Evolutionary conservation across 2,113 vertebrate species (phyloP).

Genomic region (Callipepla squamata): DNA sequence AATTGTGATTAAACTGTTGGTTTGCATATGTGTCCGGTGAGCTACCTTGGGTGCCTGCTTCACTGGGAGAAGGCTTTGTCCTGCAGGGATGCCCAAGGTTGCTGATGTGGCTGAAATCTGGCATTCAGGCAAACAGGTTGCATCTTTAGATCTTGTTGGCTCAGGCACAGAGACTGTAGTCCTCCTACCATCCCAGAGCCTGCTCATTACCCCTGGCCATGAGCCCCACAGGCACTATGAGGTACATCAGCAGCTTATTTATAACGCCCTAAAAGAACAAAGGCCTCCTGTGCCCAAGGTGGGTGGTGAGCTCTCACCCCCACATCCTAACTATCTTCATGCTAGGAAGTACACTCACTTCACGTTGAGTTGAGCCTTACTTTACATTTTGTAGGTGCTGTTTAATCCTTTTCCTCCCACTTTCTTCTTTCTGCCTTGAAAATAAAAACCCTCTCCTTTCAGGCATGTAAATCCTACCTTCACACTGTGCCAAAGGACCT

Average conservation of each 20-base stretch:
- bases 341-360: neutral
- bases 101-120: neutral
- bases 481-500: conserved; percentile 70
- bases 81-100: neutral
- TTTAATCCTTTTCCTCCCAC: neutral
- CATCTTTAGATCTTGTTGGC: neutral
- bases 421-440: neutral
- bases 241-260: neutral
- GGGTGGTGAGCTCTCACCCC: neutral
- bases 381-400: neutral
- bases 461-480: conserved; percentile 85
- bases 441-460: conserved; percentile 18
- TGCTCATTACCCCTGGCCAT: neutral
- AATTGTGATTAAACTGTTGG: neutral
- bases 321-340: neutral
- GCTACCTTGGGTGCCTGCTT: neutral
- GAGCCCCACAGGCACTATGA: neutral
- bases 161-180: neutral
- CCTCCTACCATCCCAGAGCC: neutral
- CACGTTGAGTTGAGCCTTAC: neutral
- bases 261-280: neutral
- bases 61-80: neutral
- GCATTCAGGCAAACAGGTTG: neutral
- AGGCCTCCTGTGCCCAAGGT: neutral
- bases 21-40: fast-evolving